Evolutionary conservation across 2,888 invertebrate genomes (phyloP).

Genomic region (Acleris laterana): DNA sequence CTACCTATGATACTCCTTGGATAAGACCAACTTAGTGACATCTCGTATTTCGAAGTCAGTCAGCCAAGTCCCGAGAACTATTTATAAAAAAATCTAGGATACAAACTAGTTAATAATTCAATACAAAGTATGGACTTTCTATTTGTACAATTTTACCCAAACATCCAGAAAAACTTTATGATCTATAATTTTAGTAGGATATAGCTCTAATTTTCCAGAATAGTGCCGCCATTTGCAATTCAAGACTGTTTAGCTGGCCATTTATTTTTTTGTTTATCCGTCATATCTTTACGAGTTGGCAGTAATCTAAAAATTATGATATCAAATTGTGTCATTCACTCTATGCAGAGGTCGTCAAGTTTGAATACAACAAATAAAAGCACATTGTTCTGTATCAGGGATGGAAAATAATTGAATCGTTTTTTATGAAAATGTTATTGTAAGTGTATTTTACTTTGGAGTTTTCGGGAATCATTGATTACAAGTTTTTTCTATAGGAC

Average conservation of each 20-base stretch:
- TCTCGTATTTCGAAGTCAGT: too few species aligned
- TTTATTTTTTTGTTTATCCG: constrained; percentile 7
- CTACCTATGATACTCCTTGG: too few species aligned
- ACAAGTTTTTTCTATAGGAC: too few species aligned
- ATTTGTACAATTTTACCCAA: too few species aligned
- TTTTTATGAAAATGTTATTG: neutral
- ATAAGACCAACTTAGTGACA: too few species aligned
- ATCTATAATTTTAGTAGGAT: neutral
- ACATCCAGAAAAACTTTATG: too few species aligned
- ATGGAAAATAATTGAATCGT: neutral
- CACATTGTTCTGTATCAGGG: constrained; percentile 8
- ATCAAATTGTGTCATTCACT: constrained; percentile 26
- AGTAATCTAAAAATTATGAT: constrained; percentile 26
- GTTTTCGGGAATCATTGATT: too few species aligned
- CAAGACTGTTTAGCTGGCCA: constrained; percentile 4
- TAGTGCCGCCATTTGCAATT: constrained; percentile 20
- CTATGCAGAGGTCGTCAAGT: constrained; percentile 16
- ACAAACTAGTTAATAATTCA: too few species aligned
- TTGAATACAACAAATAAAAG: constrained; percentile 10
- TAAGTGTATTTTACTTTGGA: too few species aligned
- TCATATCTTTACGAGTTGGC: constrained; percentile 18
- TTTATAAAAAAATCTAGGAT: too few species aligned
- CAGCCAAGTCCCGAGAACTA: too few species aligned
- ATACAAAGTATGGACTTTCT: too few species aligned
- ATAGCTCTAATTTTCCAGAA: constrained; percentile 1